Evolutionary conservation across 1,140 invertebrate genomes (phyloP).

Genomic region (Amphibalanus amphitrite): DNA sequence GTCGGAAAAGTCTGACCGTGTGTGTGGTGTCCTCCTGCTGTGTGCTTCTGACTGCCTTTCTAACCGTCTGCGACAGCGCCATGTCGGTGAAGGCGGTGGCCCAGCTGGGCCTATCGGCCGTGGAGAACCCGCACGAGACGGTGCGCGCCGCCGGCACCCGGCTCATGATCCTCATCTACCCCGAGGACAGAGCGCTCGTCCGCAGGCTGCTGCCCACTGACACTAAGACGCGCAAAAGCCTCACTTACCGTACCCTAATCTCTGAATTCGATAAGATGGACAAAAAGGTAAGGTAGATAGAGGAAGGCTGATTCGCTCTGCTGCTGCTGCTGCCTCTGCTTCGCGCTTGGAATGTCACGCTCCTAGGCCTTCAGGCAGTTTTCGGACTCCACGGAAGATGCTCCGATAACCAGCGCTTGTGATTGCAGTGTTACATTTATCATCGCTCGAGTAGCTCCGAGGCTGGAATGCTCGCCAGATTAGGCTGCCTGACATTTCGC

Average conservation of each 20-base stretch:
- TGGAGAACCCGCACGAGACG: background rate
- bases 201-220: background rate
- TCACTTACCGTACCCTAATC: background rate
- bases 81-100: background rate
- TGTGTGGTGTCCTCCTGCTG: too few relatives aligned
- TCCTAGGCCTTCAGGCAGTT: too few relatives aligned
- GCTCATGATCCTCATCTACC: background rate
- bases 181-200: background rate
- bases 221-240: background rate
- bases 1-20: background rate
- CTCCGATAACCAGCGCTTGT: too few relatives aligned
- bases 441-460: too few relatives aligned
- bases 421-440: too few relatives aligned
- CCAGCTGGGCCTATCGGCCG: background rate
- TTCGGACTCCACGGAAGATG: too few relatives aligned
- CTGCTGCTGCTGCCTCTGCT: background rate
- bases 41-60: too few relatives aligned
- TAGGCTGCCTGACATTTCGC: too few relatives aligned
- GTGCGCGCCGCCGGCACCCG: background rate
- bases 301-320: too few relatives aligned
- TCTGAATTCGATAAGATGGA: background rate
- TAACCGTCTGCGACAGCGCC: background rate
- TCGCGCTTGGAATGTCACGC: conserved; percentile 1
- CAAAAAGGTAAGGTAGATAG: background rate
- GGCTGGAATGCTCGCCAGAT: too few relatives aligned